Conservation (phyloP, 1,140 invertebrate species). For the Heliconius nattereri region DNA sequence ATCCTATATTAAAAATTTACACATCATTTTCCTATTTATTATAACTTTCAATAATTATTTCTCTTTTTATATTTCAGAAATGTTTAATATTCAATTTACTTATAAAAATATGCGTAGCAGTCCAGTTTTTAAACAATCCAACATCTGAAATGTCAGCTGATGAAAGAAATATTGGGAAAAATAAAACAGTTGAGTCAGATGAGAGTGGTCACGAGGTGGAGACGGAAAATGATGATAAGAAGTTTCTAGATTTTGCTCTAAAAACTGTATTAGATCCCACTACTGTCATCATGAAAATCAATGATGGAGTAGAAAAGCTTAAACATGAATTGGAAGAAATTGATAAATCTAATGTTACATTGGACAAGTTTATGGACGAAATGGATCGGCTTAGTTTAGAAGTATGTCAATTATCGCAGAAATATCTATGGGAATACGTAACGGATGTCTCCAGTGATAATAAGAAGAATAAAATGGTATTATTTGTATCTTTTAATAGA, state of each 20-base stretch:
- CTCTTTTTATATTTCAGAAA: neutral
- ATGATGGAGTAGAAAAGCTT: conserved; percentile 59
- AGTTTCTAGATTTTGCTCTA: conserved; percentile 70
- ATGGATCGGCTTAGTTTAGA: conserved; percentile 74
- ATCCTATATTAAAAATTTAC: too few relatives aligned
- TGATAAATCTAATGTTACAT: conserved; percentile 60
- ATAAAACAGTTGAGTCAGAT: conserved; percentile 64
- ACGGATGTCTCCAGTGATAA: conserved; percentile 65
- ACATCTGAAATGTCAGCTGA: conserved; percentile 73
- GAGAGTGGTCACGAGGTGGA: conserved; percentile 70
- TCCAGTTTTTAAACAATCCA: conserved; percentile 60
- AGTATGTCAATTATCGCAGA: conserved; percentile 72
- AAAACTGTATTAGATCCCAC: conserved; percentile 65
- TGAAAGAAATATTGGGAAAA: conserved; percentile 59
- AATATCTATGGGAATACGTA: conserved; percentile 71
- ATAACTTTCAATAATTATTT: too few relatives aligned
- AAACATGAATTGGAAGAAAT: conserved; percentile 64
- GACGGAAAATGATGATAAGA: conserved; percentile 65
- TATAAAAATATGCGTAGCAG: conserved; percentile 35
- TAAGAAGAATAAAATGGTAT: conserved; percentile 75
- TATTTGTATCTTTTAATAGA: neutral
- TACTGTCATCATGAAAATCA: conserved; percentile 55
- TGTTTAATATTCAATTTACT: neutral
- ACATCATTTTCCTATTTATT: too few relatives aligned
- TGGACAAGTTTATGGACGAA: conserved; percentile 67